These are phyloP conservation scores for Andrena camellia DNA, from an alignment of 2,888 invertebrate genomes.

Conservation along the genomic window DNA sequence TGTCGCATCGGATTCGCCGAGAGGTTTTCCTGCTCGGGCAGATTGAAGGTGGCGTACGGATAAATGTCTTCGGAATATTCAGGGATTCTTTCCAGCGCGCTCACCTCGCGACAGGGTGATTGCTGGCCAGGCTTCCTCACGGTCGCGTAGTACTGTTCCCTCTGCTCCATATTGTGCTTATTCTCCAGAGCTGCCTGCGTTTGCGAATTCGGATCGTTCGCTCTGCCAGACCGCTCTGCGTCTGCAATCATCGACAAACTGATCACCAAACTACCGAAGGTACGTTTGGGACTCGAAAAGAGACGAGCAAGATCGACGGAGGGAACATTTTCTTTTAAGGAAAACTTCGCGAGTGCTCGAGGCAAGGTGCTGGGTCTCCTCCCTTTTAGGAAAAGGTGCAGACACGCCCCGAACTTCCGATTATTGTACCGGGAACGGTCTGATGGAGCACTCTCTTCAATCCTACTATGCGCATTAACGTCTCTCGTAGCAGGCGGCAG, in stretches of 20 bases:
- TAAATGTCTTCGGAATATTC: conserved; percentile 88
- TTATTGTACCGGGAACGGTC: neutral
- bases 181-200: conserved; percentile 83
- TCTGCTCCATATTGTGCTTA: conserved; percentile 85
- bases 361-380: too few relatives aligned
- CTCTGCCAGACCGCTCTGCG: conserved; percentile 75
- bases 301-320: too few relatives aligned
- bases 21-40: conserved; percentile 87
- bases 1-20: conserved; percentile 85
- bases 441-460: neutral
- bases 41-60: conserved; percentile 88
- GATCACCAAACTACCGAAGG: neutral
- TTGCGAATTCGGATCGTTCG: conserved; percentile 82
- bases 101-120: conserved; percentile 84
- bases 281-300: neutral
- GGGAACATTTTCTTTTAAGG: too few relatives aligned
- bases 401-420: neutral
- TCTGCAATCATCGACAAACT: conserved; percentile 67
- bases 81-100: conserved; percentile 86
- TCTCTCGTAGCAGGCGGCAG: neutral
- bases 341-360: too few relatives aligned
- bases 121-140: conserved; percentile 86
- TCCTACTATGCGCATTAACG: conserved; percentile 4
- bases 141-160: conserved; percentile 87
- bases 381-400: too few relatives aligned